These are phyloP conservation scores for Diaphora mendica DNA, from an alignment of 2,888 invertebrate genomes.

Conservation along the genomic window DNA sequence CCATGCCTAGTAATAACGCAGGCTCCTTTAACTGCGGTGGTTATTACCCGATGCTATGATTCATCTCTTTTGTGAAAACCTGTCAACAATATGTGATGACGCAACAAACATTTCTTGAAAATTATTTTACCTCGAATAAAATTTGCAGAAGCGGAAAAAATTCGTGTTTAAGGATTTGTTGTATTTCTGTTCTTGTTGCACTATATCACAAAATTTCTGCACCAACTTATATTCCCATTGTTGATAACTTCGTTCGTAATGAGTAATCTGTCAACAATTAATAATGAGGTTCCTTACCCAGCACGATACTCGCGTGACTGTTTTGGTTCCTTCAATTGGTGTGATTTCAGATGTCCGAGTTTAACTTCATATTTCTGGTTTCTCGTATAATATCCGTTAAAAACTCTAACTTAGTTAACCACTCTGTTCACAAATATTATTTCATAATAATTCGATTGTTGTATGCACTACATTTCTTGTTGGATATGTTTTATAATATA, in stretches of 20 bases:
- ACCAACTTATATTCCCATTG: background rate
- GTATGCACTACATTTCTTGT: no score
- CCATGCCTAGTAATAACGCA: background rate
- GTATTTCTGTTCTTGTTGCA: background rate
- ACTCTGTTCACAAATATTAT: no score
- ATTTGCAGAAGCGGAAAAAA: background rate
- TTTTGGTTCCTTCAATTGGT: no score
- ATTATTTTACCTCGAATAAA: background rate
- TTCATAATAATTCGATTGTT: no score
- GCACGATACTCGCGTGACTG: no score
- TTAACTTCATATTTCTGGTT: background rate
- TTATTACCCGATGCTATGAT: background rate
- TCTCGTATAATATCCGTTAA: conserved; percentile 8
- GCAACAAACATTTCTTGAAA: background rate
- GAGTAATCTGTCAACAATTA: conserved; percentile 34
- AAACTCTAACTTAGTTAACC: background rate
- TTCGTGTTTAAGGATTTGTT: background rate
- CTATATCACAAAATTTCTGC: no score
- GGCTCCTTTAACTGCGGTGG: background rate
- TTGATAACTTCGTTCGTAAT: background rate
- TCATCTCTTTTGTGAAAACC: background rate
- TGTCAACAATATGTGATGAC: conserved; percentile 39
- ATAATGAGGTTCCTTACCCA: background rate
- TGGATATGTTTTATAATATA: no score
- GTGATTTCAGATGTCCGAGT: background rate